Conservation (phyloP, 2,113 vertebrate species). For the Apodemus speciosus region DNA sequence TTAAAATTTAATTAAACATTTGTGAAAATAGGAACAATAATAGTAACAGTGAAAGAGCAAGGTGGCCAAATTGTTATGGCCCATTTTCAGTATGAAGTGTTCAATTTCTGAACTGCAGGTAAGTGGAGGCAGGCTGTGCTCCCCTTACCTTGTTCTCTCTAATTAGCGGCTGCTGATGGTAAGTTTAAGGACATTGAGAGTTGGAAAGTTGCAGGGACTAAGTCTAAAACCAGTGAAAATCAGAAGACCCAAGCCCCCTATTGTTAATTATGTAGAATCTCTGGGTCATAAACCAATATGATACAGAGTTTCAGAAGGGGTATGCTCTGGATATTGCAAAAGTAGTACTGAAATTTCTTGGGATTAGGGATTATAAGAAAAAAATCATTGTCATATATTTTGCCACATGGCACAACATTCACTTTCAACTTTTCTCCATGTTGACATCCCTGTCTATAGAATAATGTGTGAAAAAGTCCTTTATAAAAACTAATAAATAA, state of each 20-base stretch:
- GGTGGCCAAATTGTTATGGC: neutral
- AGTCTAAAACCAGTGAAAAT: neutral
- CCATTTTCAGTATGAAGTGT: neutral
- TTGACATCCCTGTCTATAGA: neutral
- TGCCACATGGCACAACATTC: too few relatives aligned
- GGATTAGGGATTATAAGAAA: neutral
- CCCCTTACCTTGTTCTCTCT: neutral
- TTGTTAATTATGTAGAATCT: neutral
- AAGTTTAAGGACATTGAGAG: neutral
- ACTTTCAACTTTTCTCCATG: neutral
- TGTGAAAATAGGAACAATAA: neutral
- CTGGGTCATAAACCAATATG: neutral
- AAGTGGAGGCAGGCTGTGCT: too few relatives aligned
- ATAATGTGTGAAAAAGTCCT: neutral
- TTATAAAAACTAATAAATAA: neutral
- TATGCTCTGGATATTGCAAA: neutral
- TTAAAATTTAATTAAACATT: neutral
- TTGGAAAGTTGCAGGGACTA: neutral
- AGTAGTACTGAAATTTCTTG: neutral
- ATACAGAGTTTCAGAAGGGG: neutral
- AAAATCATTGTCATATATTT: neutral
- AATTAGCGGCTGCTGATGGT: neutral
- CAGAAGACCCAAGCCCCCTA: neutral
- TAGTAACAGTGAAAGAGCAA: neutral
- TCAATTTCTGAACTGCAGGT: too few relatives aligned